phyloP scores from a whole-genome alignment of 2,113 vertebrate genomes.

The Hyperoodon ampullatus region DNA sequence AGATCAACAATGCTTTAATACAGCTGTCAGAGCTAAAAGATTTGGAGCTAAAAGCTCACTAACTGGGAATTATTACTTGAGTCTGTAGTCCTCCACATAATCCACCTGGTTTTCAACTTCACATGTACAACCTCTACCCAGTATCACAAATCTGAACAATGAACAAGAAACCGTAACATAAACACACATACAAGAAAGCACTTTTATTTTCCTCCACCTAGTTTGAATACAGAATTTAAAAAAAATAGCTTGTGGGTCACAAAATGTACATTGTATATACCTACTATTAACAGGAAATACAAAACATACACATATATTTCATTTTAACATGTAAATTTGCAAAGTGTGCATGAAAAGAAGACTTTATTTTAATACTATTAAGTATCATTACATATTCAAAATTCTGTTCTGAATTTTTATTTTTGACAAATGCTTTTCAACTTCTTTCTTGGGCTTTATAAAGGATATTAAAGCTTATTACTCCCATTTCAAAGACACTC shows the following conservation, averaged over 20 bases:
- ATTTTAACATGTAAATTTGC: slow-evolving; percentile 21
- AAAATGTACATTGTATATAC: neutral
- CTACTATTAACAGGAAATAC: neutral
- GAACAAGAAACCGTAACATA: neutral
- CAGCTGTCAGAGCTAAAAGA: neutral
- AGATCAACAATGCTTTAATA: neutral
- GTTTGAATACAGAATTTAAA: neutral
- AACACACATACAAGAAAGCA: neutral
- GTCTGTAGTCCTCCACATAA: neutral
- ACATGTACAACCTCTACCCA: neutral
- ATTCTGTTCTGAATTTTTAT: neutral
- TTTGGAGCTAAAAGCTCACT: neutral
- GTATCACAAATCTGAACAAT: neutral
- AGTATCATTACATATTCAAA: slow-evolving; percentile 36
- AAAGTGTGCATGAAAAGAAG: neutral
- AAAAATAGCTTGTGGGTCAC: neutral
- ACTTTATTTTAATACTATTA: neutral
- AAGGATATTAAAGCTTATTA: neutral
- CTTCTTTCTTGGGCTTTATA: neutral
- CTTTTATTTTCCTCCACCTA: neutral
- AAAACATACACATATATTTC: neutral
- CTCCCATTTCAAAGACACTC: neutral
- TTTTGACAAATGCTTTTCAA: slow-evolving; percentile 18
- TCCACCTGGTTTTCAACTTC: neutral
- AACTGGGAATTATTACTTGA: neutral